These are phyloP conservation scores for Bufotes viridis DNA, from an alignment of 2,797 vertebrate species.

Conservation along the genomic window DNA sequence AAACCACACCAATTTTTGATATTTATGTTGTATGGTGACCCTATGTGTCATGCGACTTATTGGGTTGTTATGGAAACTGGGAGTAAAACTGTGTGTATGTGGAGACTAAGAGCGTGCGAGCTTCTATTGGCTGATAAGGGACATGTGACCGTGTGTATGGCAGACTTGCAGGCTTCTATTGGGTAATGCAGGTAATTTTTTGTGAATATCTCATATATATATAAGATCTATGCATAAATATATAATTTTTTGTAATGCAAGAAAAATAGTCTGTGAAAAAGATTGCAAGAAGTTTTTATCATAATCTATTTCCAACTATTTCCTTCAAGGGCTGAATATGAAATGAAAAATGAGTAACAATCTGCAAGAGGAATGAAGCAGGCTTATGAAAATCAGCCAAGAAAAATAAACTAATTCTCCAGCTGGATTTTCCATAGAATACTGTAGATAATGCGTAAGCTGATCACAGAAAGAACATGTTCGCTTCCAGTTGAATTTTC, in stretches of 20 bases:
- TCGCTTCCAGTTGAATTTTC: not conserved
- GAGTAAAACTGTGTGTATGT: too few relatives aligned
- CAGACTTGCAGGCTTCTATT: too few relatives aligned
- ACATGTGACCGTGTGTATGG: too few relatives aligned
- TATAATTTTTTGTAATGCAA: not conserved
- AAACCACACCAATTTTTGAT: too few relatives aligned
- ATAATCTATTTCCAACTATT: conserved; percentile 48
- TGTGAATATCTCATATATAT: too few relatives aligned
- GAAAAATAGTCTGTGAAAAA: conserved; percentile 22
- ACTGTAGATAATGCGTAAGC: not conserved
- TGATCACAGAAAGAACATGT: conserved; percentile 25
- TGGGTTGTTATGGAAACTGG: too few relatives aligned
- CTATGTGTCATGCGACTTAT: too few relatives aligned
- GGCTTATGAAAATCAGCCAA: conserved; percentile 54
- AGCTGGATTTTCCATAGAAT: conserved; percentile 11
- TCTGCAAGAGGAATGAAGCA: conserved; percentile 36
- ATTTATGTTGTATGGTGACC: too few relatives aligned
- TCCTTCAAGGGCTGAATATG: conserved; percentile 46
- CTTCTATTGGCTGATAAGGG: too few relatives aligned
- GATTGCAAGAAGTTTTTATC: conserved; percentile 23
- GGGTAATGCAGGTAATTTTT: too few relatives aligned
- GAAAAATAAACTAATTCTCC: conserved; percentile 2
- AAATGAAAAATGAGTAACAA: not conserved
- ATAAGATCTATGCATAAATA: too few relatives aligned
- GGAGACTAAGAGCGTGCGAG: too few relatives aligned